Evolutionary conservation across 2,113 vertebrate species (phyloP).

Genomic region (Albula glossodonta): DNA sequence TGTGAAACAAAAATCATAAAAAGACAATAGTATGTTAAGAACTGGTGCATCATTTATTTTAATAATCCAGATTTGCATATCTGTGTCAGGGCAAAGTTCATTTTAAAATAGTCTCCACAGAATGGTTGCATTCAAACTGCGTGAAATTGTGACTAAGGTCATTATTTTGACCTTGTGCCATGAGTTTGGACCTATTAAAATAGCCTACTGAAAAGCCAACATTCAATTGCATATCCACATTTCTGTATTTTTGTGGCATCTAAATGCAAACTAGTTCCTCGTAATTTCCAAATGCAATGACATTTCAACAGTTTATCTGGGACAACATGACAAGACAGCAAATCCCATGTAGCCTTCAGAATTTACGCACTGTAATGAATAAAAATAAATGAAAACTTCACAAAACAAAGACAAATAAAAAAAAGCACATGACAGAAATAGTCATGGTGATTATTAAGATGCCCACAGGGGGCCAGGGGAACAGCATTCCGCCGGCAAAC

Average conservation of each 20-base stretch:
- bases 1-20: background rate
- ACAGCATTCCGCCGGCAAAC: background rate
- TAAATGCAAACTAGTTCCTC: background rate
- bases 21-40: background rate
- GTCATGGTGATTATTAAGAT: background rate
- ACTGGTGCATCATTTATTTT: too few relatives aligned
- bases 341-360: background rate
- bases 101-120: too few relatives aligned
- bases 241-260: background rate
- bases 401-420: background rate
- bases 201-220: too few relatives aligned
- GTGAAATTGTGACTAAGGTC: too few relatives aligned
- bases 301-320: background rate
- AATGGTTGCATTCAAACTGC: too few relatives aligned
- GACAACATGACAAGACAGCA: background rate
- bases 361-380: background rate
- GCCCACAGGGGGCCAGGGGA: background rate
- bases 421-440: background rate
- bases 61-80: too few relatives aligned
- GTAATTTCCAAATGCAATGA: background rate
- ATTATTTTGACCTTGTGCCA: too few relatives aligned
- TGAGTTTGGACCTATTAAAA: too few relatives aligned
- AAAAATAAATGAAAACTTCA: background rate
- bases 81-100: too few relatives aligned
- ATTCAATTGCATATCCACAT: background rate